Evolutionary conservation across 2,888 invertebrate genomes (phyloP), one percentile per base, ranked within the genome.

Genomic region (Phania funesta): DNA sequence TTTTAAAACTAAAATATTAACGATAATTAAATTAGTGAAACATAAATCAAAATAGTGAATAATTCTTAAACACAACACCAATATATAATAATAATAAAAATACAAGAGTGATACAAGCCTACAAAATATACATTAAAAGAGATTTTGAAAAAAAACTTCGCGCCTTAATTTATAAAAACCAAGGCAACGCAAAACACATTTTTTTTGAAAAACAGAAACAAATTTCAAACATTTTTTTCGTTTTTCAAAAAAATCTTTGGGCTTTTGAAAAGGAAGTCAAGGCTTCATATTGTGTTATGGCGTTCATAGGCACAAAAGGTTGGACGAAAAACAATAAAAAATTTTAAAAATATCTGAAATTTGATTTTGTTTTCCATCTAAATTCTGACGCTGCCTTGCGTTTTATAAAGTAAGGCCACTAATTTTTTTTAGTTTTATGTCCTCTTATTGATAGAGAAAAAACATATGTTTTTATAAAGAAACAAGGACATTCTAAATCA

Each of bases 91-190:
- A 62, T 22, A 58, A 38, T 24, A 46, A 46, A 62, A 48, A 64
- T 48, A 54, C 38, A 70, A 62, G 16, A 54, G 56, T 56, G 64
- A 71, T n/a, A 71, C 11, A 65, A 56, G 41, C 54, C 64, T 71
- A 64, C 56, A 78, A 78, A 65, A 65, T 70, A 78, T 71, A 71
- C 56, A 71, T 41, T 50, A n/a, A 60, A 71, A 71, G 64, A 58
- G 64, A 78, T 48, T 32, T 52, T n/a, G 20, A 46, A 38, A 46
- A 52, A 5, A n/a, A n/a, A n/a, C n/a, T n/a, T n/a, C n/a, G n/a
- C n/a, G n/a, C n/a, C n/a, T n/a, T n/a, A n/a, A n/a, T n/a, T n/a
- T n/a, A n/a, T n/a, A n/a, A n/a, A n/a, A n/a, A n/a, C n/a, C n/a
- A n/a, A n/a, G n/a, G n/a, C n/a, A n/a, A n/a, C n/a, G n/a, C n/a